These are phyloP conservation scores for Poicephalus meyeri DNA, from an alignment of 2,113 vertebrate genomes.

Conservation along the genomic window DNA sequence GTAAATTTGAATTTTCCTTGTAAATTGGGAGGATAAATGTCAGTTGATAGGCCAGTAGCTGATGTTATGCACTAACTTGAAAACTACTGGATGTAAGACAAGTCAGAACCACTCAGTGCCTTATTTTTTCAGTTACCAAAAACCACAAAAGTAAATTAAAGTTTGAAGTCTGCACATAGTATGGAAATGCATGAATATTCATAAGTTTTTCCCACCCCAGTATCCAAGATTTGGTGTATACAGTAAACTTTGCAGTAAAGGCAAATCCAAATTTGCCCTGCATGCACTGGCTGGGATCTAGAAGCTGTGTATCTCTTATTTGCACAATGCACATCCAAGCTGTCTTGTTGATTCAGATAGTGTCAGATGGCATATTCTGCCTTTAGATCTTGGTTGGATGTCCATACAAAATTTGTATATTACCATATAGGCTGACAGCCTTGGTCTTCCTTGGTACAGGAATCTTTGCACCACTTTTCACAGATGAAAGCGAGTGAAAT, in stretches of 20 bases:
- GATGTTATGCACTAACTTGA: not conserved
- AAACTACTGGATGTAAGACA: not conserved
- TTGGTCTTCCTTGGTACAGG: not conserved
- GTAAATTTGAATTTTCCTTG: not conserved
- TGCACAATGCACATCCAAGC: not conserved
- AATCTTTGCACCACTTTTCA: not conserved
- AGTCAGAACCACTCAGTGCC: not conserved
- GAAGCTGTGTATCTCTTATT: not conserved
- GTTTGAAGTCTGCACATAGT: not conserved
- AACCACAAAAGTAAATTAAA: not conserved
- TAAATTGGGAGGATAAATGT: not conserved
- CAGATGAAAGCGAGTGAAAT: not conserved
- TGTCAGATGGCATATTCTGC: not conserved
- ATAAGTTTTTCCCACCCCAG: not conserved
- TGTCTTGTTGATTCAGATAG: not conserved
- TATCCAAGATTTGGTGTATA: not conserved
- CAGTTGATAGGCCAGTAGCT: not conserved
- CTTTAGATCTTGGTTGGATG: not conserved
- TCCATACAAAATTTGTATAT: not conserved
- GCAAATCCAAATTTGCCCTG: not conserved
- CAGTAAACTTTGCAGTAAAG: not conserved
- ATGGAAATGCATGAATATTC: not conserved
- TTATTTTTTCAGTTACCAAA: not conserved
- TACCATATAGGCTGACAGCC: not conserved
- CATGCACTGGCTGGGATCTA: not conserved